phyloP scores from a whole-genome alignment of 2,888 invertebrate species.

The Sinelater perroti region DNA sequence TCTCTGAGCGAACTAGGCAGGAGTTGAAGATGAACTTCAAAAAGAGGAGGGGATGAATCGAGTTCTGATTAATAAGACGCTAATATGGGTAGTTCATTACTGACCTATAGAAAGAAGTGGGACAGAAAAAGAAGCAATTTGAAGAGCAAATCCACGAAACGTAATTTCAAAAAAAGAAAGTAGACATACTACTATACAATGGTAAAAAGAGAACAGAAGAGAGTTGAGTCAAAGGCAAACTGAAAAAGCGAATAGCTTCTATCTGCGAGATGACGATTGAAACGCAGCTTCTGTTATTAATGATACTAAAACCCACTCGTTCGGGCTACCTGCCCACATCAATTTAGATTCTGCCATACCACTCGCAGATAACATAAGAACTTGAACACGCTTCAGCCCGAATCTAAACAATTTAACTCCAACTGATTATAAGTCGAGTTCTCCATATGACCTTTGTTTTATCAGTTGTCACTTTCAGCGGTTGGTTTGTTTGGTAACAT shows the following conservation, averaged over 20 bases:
- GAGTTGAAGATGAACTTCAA: constrained; percentile 94
- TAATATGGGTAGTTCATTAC: constrained; percentile 72
- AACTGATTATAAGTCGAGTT: constrained; percentile 39
- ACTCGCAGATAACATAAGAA: too few relatives aligned
- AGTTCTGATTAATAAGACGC: constrained; percentile 77
- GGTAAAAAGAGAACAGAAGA: constrained; percentile 2
- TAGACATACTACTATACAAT: not conserved
- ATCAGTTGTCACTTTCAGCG: too few relatives aligned
- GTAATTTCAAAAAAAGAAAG: not conserved
- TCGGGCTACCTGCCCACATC: constrained; percentile 60
- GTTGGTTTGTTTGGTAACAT: too few relatives aligned
- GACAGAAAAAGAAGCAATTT: constrained; percentile 58
- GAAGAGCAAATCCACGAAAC: constrained; percentile 38
- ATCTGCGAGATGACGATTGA: constrained; percentile 14
- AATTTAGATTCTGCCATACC: too few relatives aligned
- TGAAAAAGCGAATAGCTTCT: constrained; percentile 30
- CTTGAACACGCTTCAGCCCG: constrained; percentile 56
- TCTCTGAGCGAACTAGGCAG: constrained; percentile 77
- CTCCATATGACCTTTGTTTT: too few relatives aligned
- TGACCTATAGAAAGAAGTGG: constrained; percentile 67
- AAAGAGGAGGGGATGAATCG: constrained; percentile 83
- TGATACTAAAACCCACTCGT: constrained; percentile 57
- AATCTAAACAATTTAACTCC: constrained; percentile 52
- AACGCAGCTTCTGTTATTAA: not conserved
- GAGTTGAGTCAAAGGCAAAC: not conserved